Conservation (phyloP, 2,113 vertebrate genomes). For the Eclectus roratus region DNA sequence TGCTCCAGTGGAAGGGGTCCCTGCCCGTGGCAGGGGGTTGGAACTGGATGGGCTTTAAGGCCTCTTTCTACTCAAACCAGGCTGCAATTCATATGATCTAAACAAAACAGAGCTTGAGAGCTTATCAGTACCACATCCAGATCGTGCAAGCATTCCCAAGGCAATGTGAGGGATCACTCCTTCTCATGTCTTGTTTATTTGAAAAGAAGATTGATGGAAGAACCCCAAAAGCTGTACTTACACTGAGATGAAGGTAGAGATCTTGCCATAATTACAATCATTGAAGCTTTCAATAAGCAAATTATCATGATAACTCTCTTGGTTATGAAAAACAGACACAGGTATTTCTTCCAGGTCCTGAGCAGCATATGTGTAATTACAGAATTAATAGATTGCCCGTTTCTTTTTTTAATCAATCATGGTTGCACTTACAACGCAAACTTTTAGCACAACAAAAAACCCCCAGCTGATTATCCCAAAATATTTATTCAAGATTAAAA, state of each 20-base stretch:
- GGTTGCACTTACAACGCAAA: slow-evolving; percentile 40
- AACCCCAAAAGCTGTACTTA: background rate
- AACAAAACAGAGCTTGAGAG: background rate
- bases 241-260: slow-evolving; percentile 11
- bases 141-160: background rate
- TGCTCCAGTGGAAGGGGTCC: no score
- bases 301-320: slow-evolving; percentile 46
- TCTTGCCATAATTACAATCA: slow-evolving; percentile 40
- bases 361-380: slow-evolving; percentile 20
- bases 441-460: slow-evolving; percentile 31
- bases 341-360: slow-evolving; percentile 28
- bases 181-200: rapidly evolving
- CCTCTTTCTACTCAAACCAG: no score
- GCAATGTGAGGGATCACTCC: background rate
- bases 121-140: background rate
- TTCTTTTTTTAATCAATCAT: background rate
- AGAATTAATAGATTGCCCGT: slow-evolving; percentile 42
- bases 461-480: slow-evolving; percentile 14
- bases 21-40: no score
- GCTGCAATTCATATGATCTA: no score
- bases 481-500: slow-evolving; percentile 55
- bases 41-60: no score
- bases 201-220: background rate
- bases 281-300: slow-evolving; percentile 62
- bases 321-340: slow-evolving; percentile 12